Evolutionary conservation across 2,888 invertebrate genomes (phyloP).

Genomic region (Salticus scenicus): DNA sequence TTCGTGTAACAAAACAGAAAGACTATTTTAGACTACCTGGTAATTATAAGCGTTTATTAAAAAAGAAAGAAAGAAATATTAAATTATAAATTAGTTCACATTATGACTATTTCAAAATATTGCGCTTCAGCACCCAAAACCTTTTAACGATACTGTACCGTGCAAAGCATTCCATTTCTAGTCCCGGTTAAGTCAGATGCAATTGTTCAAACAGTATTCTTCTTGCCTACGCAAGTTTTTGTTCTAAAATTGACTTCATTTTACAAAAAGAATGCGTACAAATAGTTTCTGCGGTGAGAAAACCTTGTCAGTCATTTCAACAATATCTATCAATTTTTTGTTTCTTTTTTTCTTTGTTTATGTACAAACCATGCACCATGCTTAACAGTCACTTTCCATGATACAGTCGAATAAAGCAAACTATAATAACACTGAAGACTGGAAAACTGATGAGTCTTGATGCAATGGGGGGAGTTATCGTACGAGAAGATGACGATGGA

Average conservation of each 20-base stretch:
- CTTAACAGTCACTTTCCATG: constrained; percentile 6
- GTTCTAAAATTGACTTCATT: constrained; percentile 16
- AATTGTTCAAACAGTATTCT: neutral
- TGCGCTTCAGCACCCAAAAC: no score
- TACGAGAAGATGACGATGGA: neutral
- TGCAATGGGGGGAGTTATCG: neutral
- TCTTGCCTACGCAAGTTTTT: neutral
- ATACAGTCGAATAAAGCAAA: constrained; percentile 6
- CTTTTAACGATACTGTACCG: neutral
- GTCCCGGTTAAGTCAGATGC: neutral
- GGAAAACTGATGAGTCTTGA: constrained; percentile 5
- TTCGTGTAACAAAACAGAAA: no score
- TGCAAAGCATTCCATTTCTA: neutral
- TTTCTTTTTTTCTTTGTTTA: neutral
- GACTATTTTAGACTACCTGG: no score
- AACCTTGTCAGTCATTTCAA: neutral
- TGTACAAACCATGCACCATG: neutral
- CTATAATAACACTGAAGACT: constrained; percentile 12
- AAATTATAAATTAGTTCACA: no score
- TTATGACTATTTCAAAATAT: no score
- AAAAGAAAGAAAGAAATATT: no score
- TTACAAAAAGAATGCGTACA: constrained; percentile 17
- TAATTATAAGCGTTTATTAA: no score
- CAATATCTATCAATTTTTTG: neutral
- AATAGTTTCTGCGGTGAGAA: constrained; percentile 12